These are phyloP conservation scores for Hemibagrus wyckioides DNA, from an alignment of 2,113 vertebrate species.

Conservation along the genomic window DNA sequence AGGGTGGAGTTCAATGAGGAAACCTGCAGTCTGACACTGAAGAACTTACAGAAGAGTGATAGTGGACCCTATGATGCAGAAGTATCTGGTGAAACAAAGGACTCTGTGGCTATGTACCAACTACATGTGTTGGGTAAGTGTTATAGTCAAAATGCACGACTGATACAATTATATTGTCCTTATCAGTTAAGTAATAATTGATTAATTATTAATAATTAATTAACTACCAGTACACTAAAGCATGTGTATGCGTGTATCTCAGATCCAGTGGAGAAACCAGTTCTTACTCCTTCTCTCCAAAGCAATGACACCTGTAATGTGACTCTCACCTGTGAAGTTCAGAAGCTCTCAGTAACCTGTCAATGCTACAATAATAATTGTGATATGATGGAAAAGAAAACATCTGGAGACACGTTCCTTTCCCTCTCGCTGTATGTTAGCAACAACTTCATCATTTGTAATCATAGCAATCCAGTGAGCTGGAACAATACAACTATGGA, in stretches of 20 bases:
- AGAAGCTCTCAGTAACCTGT: not conserved
- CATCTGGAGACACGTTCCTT: not conserved
- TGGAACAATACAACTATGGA: not conserved
- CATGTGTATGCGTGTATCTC: not conserved
- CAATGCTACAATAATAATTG: not conserved
- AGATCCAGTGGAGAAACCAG: constrained; percentile 32
- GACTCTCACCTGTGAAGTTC: constrained; percentile 20
- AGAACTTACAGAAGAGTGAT: constrained; percentile 37
- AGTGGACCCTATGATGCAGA: constrained; percentile 38
- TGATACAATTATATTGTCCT: not conserved
- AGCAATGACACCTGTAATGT: constrained; percentile 24
- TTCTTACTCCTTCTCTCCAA: not conserved
- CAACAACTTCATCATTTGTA: not conserved
- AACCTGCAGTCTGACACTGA: constrained; percentile 29
- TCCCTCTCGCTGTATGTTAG: not conserved
- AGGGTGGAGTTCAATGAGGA: not conserved
- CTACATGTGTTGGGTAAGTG: constrained; percentile 47
- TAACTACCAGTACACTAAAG: too few species aligned
- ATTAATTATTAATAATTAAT: too few species aligned
- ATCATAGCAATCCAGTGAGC: constrained; percentile 36
- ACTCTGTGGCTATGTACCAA: not conserved
- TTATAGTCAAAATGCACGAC: not conserved
- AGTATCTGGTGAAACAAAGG: accelerated
- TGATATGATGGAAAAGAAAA: not conserved
- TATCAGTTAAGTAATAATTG: too few species aligned